These are phyloP conservation scores for Gymnarchus niloticus DNA, from an alignment of 2,113 vertebrate genomes.

Conservation along the genomic window DNA sequence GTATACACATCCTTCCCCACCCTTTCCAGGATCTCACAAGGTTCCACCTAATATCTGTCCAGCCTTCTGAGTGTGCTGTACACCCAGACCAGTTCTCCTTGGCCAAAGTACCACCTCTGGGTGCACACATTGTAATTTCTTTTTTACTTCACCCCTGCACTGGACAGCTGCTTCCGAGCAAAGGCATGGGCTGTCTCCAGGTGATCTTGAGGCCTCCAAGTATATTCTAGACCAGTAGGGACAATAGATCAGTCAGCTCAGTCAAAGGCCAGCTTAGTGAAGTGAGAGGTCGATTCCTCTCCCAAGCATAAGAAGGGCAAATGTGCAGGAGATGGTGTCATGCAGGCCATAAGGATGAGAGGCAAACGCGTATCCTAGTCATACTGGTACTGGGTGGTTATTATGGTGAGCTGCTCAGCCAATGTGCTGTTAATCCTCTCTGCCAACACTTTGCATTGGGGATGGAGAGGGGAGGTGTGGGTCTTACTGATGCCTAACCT, in stretches of 20 bases:
- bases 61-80: background rate
- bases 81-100: background rate
- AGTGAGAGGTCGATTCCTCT: too few species aligned
- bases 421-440: background rate
- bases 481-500: background rate
- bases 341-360: background rate
- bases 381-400: background rate
- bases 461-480: background rate
- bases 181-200: background rate
- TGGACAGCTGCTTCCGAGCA: background rate
- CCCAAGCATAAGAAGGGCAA: background rate
- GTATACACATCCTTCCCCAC: too few species aligned
- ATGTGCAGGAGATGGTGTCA: background rate
- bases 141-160: background rate
- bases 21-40: too few species aligned
- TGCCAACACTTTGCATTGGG: background rate
- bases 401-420: background rate
- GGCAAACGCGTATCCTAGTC: background rate
- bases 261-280: background rate
- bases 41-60: background rate
- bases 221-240: background rate
- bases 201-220: background rate
- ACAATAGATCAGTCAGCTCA: background rate
- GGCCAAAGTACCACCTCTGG: background rate
- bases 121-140: background rate